Evolutionary conservation across 2,113 vertebrate species (phyloP).

Genomic region (Numida meleagris): DNA sequence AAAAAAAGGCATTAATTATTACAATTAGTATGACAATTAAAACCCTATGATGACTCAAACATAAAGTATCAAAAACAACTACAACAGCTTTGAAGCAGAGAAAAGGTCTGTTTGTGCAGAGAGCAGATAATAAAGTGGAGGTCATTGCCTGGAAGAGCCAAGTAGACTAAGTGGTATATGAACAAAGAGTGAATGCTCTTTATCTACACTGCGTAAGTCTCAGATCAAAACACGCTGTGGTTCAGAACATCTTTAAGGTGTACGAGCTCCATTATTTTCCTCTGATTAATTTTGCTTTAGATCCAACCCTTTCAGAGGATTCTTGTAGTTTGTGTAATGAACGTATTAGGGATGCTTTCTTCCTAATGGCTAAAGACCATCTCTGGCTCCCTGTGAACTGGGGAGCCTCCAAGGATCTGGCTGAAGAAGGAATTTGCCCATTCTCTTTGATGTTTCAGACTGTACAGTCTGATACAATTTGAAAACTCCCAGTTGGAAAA

Average conservation of each 20-base stretch:
- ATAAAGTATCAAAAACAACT: background rate
- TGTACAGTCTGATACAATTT: background rate
- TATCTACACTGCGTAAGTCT: background rate
- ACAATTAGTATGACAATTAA: constrained; percentile 1
- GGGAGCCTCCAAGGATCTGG: background rate
- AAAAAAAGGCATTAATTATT: background rate
- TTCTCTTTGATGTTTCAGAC: background rate
- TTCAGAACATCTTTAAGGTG: background rate
- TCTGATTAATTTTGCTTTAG: background rate
- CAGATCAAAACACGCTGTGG: background rate
- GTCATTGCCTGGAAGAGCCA: background rate
- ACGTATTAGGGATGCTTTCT: background rate
- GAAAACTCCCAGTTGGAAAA: background rate
- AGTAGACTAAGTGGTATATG: background rate
- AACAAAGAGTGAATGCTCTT: background rate
- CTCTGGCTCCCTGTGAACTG: background rate
- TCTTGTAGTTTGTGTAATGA: background rate
- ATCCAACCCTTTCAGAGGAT: background rate
- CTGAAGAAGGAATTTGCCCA: background rate
- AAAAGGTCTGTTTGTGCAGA: background rate
- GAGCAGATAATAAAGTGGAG: background rate
- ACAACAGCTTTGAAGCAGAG: background rate
- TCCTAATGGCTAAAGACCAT: background rate
- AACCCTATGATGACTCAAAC: background rate
- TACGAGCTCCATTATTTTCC: background rate